phyloP scores from a whole-genome alignment of 2,888 invertebrate species.

The Agrotis ipsilon region DNA sequence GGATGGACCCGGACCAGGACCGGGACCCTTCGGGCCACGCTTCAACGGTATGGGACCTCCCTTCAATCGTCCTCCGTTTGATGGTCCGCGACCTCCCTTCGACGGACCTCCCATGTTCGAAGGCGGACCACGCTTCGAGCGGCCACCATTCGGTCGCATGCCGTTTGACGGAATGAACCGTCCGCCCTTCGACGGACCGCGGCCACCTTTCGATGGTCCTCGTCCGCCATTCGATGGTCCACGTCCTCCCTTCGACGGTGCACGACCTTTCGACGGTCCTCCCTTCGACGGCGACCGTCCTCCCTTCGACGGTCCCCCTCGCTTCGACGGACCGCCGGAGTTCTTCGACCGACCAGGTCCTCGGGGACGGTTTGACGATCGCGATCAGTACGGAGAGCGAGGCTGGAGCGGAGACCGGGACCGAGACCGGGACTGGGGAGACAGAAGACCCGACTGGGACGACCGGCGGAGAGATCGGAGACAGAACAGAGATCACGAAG shows the following conservation, averaged over 20 bases:
- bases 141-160: constrained; percentile 64
- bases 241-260: constrained; percentile 80
- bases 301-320: constrained; percentile 67
- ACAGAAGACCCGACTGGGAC: constrained; percentile 79
- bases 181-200: constrained; percentile 79
- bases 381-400: constrained; percentile 82
- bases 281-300: constrained; percentile 70
- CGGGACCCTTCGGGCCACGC: constrained; percentile 74
- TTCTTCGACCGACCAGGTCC: constrained; percentile 81
- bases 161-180: constrained; percentile 70
- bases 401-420: constrained; percentile 82
- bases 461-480: constrained; percentile 78
- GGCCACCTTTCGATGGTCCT: constrained; percentile 75
- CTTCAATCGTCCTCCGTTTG: constrained; percentile 76
- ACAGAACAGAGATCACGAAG: constrained; percentile 73
- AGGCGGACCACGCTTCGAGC: constrained; percentile 67
- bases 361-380: constrained; percentile 84
- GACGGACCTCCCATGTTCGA: constrained; percentile 66
- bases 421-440: constrained; percentile 76
- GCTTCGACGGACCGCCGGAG: constrained; percentile 79
- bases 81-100: constrained; percentile 72
- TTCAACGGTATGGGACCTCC: constrained; percentile 87
- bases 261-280: constrained; percentile 65
- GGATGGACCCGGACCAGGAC: constrained; percentile 79
- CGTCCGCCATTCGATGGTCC: constrained; percentile 74